These are phyloP conservation scores for Artemia franciscana DNA, from an alignment of 1,140 invertebrate genomes.

Conservation along the genomic window DNA sequence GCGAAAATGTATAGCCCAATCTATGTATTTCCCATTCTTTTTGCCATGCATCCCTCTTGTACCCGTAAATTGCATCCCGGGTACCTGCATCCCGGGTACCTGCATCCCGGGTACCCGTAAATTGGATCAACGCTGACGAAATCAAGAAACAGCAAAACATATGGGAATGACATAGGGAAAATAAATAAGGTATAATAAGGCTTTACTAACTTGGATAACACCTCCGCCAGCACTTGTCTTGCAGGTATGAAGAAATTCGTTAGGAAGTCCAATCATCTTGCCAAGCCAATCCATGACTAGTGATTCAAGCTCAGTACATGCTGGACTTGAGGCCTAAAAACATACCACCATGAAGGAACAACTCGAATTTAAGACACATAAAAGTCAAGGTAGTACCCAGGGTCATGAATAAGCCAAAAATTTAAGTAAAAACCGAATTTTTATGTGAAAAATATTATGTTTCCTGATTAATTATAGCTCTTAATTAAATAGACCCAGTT, in stretches of 20 bases:
- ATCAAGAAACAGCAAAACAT: too few species aligned
- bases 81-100: too few species aligned
- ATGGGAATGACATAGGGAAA: too few species aligned
- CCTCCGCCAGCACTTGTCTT: slow-evolving; percentile 55
- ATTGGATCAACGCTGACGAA: too few species aligned
- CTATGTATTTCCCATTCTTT: too few species aligned
- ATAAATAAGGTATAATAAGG: too few species aligned
- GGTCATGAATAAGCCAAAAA: neutral
- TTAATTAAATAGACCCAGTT: too few species aligned
- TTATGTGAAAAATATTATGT: neutral
- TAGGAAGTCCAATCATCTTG: slow-evolving; percentile 73
- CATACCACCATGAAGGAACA: neutral
- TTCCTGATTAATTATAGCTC: too few species aligned
- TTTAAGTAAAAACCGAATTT: neutral
- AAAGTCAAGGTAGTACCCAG: neutral
- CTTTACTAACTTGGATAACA: slow-evolving; percentile 65
- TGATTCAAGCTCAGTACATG: slow-evolving; percentile 88
- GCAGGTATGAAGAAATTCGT: slow-evolving; percentile 54
- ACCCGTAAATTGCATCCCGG: too few species aligned
- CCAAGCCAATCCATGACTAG: slow-evolving; percentile 94
- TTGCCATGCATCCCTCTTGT: too few species aligned
- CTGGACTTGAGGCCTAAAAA: slow-evolving; percentile 63
- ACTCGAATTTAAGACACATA: neutral
- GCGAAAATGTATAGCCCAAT: too few species aligned
- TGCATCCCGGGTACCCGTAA: too few species aligned